These are phyloP conservation scores for Bucorvus abyssinicus DNA, from an alignment of 2,797 vertebrate species.

Conservation along the genomic window DNA sequence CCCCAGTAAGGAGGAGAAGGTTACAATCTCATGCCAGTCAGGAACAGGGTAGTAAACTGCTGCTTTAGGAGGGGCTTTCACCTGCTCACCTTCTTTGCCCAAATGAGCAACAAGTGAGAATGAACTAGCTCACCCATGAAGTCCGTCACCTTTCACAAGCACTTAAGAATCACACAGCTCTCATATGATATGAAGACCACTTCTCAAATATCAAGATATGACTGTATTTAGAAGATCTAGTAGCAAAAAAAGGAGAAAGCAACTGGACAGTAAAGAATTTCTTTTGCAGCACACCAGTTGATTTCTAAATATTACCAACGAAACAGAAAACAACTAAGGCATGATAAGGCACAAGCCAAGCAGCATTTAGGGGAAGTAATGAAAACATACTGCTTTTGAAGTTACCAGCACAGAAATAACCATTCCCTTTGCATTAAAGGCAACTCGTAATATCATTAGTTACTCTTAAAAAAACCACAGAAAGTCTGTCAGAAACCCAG, in stretches of 20 bases:
- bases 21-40: neutral
- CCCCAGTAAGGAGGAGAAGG: neutral
- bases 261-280: neutral
- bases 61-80: neutral
- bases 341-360: neutral
- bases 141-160: neutral
- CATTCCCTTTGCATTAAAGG: neutral
- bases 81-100: neutral
- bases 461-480: neutral
- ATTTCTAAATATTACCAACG: neutral
- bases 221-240: neutral
- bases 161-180: neutral
- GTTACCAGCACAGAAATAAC: neutral
- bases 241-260: neutral
- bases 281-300: neutral
- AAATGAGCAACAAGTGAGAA: neutral
- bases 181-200: neutral
- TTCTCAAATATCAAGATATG: neutral
- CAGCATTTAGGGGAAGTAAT: neutral
- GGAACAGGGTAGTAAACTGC: neutral
- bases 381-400: neutral
- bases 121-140: neutral
- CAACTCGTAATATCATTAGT: neutral
- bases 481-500: neutral
- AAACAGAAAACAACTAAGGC: neutral